Conservation (phyloP, 2,797 vertebrate genomes). For the Novumbra hubbsi region DNA sequence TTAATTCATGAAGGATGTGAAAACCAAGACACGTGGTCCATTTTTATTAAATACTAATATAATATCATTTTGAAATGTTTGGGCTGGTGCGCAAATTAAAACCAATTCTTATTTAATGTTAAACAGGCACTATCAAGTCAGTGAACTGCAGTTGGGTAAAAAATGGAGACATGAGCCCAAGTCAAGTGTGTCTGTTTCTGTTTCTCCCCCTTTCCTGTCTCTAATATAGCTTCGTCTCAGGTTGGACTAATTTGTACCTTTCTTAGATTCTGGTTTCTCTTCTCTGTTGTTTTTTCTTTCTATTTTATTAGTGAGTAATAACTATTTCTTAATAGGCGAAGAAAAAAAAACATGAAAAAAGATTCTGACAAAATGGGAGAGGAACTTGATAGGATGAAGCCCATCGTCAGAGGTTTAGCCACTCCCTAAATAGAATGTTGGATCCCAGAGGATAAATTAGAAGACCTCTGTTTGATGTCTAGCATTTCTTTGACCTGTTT, state of each 20-base stretch:
- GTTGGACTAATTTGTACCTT: not conserved
- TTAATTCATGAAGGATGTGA: no score
- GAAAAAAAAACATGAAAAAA: not conserved
- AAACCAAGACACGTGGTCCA: not conserved
- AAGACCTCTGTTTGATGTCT: slow-evolving; percentile 2
- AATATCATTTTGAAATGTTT: not conserved
- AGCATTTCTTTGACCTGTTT: slow-evolving; percentile 1
- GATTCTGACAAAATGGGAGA: not conserved
- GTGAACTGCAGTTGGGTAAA: not conserved
- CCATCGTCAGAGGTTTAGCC: not conserved
- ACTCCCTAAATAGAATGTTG: not conserved
- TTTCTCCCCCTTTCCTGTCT: not conserved
- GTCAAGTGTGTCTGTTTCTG: not conserved
- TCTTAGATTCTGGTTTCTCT: not conserved
- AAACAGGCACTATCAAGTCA: not conserved
- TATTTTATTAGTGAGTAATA: not conserved
- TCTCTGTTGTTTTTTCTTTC: not conserved
- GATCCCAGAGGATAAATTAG: slow-evolving; percentile 5
- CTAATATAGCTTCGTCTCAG: not conserved
- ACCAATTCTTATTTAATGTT: not conserved
- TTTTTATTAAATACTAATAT: not conserved
- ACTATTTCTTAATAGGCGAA: not conserved
- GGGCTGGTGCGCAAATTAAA: not conserved
- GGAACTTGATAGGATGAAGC: not conserved
- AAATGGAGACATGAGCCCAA: not conserved